Base-by-base conservation (phyloP, 2,113 vertebrate genomes). In the Corythaixoides concolor region DNA sequence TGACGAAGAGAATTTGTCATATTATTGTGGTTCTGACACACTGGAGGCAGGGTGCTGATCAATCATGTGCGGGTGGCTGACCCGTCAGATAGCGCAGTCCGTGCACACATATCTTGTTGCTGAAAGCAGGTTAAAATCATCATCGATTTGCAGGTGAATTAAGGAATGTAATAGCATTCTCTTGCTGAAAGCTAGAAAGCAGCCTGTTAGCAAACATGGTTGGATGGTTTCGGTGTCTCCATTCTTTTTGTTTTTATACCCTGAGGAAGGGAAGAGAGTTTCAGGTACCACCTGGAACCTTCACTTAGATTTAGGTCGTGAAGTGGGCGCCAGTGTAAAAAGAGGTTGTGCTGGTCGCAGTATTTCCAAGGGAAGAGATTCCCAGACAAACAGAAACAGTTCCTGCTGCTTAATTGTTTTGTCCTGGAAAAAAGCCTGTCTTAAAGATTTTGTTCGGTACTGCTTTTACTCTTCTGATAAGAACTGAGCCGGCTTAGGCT, bases 1-100 rank as follows among this genome's bases (percentile, higher is more conserved):
- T 67, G 85, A 92, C 63, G 0, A 86, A 47, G 83, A 81, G 83
- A 88, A 95, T 94, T 90, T 96, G 86, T 91, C 93, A 27, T 84
- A 2, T 77, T 47, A 55, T 53, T 89, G 94, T 85, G 80, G 64
- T 63, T 82, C n/a, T 85, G 86, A 66, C 64, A 73, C 66, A 32
- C 2, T 28, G 8, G 16, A 43, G 77, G 85, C 19, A 78, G 77
- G 92, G 16, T 37, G 82, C 81, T 77, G 93, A 76, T 90, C 88
- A 80, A 64, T 64, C 94, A 85, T 52, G 66, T 47, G 52, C 7
- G 68, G 96, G 81, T 77, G 81, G 93, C 85, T 88, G 92, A 41
- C 88, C 87, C 37, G 18, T 74, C 82, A 63, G 41, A 4, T 30
- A 22, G 24, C 45, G 6, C 21, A 28, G 64, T 12, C 90, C 35